Evolutionary conservation across 1,140 invertebrate genomes (phyloP).

Genomic region (Dendrolimus kikuchii): DNA sequence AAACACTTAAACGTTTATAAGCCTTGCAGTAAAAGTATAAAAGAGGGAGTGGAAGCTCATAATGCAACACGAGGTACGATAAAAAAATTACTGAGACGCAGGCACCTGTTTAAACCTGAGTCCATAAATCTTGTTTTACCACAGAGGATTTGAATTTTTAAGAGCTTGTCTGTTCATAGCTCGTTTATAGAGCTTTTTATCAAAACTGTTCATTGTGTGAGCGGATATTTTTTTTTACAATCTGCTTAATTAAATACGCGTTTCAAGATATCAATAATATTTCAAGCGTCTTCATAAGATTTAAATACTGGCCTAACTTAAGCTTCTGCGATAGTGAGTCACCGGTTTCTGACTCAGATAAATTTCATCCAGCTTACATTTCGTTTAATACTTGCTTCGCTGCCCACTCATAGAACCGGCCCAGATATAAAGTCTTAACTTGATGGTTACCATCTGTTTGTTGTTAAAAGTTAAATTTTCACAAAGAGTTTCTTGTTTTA

Average conservation of each 20-base stretch:
- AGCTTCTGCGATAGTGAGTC: conserved; percentile 30
- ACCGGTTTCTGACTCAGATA: conserved; percentile 35
- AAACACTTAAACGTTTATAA: conserved; percentile 59
- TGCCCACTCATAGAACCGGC: conserved; percentile 43
- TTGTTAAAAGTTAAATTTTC: too few species aligned
- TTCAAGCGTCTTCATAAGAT: too few species aligned
- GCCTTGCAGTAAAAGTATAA: conserved; percentile 50
- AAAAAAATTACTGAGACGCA: conserved; percentile 40
- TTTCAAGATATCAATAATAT: too few species aligned
- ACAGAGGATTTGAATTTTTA: conserved; percentile 14
- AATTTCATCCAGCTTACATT: conserved; percentile 36
- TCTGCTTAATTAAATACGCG: too few species aligned
- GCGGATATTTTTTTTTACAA: too few species aligned
- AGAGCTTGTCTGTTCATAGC: too few species aligned
- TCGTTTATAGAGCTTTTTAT: neutral
- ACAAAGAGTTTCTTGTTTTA: too few species aligned
- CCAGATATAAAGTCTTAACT: conserved; percentile 19
- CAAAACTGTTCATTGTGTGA: neutral
- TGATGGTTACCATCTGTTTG: neutral
- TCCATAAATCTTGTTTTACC: conserved; percentile 40
- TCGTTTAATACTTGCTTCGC: conserved; percentile 18
- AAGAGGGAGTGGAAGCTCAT: conserved; percentile 47
- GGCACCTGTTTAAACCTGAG: conserved; percentile 33
- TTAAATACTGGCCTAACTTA: conserved; percentile 21
- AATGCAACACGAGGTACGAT: conserved; percentile 49